Conservation (phyloP, 2,113 vertebrate species). For the Calidris pygmaea region DNA sequence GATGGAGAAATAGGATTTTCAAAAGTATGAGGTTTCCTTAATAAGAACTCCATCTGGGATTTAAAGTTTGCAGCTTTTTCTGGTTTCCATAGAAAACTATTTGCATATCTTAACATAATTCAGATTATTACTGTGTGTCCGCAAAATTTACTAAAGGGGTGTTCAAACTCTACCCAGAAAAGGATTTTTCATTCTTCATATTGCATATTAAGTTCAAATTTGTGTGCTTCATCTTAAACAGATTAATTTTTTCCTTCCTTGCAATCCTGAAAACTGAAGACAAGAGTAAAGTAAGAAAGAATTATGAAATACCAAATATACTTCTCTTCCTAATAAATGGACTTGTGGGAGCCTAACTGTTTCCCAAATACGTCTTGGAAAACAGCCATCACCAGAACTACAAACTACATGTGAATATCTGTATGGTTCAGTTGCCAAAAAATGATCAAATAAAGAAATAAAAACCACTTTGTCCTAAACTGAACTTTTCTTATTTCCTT, state of each 20-base stretch:
- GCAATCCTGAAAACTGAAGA: not conserved
- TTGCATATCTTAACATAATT: conserved; percentile 44
- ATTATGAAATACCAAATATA: not conserved
- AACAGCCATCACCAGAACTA: not conserved
- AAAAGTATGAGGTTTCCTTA: conserved; percentile 32
- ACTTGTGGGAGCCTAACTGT: not conserved
- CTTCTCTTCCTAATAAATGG: not conserved
- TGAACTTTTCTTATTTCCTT: conserved; percentile 15
- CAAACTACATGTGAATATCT: conserved; percentile 19
- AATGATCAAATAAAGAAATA: conserved; percentile 7
- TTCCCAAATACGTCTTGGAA: conserved; percentile 20
- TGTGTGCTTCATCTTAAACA: not conserved
- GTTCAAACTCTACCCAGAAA: not conserved
- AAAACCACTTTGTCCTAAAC: not conserved
- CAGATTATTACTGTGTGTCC: not conserved
- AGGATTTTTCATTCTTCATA: not conserved
- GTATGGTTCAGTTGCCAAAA: not conserved
- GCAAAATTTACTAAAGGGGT: not conserved
- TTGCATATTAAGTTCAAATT: not conserved
- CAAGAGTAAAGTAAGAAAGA: not conserved
- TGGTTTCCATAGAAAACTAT: conserved; percentile 55
- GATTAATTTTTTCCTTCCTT: not conserved
- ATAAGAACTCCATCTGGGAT: conserved; percentile 59
- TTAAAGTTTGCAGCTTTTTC: conserved; percentile 38
- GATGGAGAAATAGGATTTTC: conserved; percentile 50